Percentiles rank a stretch among this genome's conserved stretches.
Evolutionary conservation across 2,113 vertebrate genomes (phyloP).

Genomic region (Cacatua alba): DNA sequence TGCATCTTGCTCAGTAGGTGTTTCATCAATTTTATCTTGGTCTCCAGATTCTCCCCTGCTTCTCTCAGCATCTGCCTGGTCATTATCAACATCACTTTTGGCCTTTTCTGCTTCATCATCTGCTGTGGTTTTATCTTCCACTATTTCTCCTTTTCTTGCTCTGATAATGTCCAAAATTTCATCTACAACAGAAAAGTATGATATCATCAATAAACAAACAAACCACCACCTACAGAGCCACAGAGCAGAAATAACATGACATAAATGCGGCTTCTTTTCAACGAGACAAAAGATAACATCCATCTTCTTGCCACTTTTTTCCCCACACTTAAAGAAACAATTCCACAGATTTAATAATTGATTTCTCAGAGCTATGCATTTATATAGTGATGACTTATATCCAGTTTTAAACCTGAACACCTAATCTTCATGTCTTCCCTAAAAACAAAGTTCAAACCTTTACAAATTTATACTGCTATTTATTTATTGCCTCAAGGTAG

Average conservation of each 20-base stretch:
- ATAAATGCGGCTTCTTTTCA: not conserved
- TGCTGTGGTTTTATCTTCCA: constrained; percentile 80
- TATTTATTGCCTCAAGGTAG: not conserved
- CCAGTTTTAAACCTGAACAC: not conserved
- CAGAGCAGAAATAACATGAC: not conserved
- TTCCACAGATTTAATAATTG: not conserved
- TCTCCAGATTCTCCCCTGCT: constrained; percentile 63
- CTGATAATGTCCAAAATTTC: constrained; percentile 85
- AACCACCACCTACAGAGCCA: not conserved
- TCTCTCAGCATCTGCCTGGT: constrained; percentile 67
- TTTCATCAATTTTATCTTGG: constrained; percentile 63
- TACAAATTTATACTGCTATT: not conserved
- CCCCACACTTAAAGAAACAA: not conserved
- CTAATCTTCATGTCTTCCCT: not conserved
- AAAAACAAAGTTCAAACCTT: not conserved
- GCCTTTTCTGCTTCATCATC: constrained; percentile 81
- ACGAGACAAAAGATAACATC: not conserved
- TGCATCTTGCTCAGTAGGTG: constrained; percentile 55
- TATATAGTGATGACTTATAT: not conserved
- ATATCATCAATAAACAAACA: not conserved
- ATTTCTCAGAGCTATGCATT: not conserved
- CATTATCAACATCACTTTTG: constrained; percentile 75
- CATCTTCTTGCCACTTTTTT: not conserved
- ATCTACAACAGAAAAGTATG: constrained; percentile 70
- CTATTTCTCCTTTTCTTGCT: constrained; percentile 79